Evolutionary conservation across 2,797 vertebrate genomes (phyloP).

Genomic region (Enteromius anoplus): DNA sequence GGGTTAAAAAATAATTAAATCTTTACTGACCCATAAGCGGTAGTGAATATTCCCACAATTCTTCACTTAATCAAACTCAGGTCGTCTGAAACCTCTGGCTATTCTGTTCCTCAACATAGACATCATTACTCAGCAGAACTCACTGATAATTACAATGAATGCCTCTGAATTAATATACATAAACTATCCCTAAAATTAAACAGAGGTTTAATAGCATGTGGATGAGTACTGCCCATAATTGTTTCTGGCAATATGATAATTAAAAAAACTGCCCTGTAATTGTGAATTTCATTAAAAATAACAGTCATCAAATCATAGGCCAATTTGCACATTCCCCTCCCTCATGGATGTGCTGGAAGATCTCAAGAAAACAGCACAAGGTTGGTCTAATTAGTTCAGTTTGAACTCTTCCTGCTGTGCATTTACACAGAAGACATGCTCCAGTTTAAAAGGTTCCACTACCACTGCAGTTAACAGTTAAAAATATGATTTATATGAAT

Average conservation of each 20-base stretch:
- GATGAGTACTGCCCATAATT: background rate
- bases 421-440: slow-evolving; percentile 20
- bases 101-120: background rate
- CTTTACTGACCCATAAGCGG: background rate
- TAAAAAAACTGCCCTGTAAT: background rate
- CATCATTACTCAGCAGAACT: background rate
- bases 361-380: slow-evolving; percentile 7
- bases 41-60: background rate
- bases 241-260: background rate
- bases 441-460: background rate
- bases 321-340: background rate
- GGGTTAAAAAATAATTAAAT: background rate
- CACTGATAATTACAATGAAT: background rate
- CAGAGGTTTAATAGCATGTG: background rate
- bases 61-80: background rate
- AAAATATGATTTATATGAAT: background rate
- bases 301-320: background rate
- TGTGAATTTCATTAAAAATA: slow-evolving; percentile 13
- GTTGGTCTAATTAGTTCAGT: slow-evolving; percentile 25
- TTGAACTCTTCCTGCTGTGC: slow-evolving; percentile 20
- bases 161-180: background rate
- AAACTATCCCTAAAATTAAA: background rate
- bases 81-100: slow-evolving; percentile 43
- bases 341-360: background rate
- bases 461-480: too few species aligned